Base-by-base conservation (phyloP, 2,888 invertebrate species). In the Leuctra nigra region DNA sequence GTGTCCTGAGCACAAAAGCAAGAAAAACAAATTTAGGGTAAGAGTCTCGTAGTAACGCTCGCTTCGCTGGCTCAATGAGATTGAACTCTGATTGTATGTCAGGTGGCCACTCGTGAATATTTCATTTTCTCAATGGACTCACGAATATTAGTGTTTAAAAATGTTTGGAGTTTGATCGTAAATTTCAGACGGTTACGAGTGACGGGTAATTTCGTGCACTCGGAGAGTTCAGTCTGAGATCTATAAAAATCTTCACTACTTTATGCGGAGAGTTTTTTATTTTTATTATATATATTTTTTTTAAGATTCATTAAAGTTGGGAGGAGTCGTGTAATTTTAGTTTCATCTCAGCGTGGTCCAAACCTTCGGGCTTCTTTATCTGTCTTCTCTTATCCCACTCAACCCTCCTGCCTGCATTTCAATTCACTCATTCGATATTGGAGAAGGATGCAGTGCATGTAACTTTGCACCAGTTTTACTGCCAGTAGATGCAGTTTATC, bases 251-350 rank as follows among this genome's bases (percentile, higher is more conserved):
- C 18, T 33, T 35, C 20, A 35, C 22, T 35, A 35, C 23, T 33
- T 33, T 22, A 50, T 50, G 50, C 29, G 14, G 3, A n/a, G 22
- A 11, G 23, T 18, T 50, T 50, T 33, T 33, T 44, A 20, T 44
- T 44, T 44, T 23, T 44, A 2, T 20, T 44, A 9, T 20, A n/a
- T 20, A n/a, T 22, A 4, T 44, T 23, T 44, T 44, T 6, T 23
- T 23, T 23, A 50, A 20, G 35, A 50, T 35, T 50, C 50, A 50
- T 50, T 50, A 50, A 50, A 50, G 20, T 20, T 50, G 35, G 50
- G 50, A 50, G 50, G 50, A 35, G 50, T 50, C 33, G 24, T 47
- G 6, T n/a, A n/a, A n/a, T n/a, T n/a, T n/a, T n/a, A n/a, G n/a
- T n/a, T n/a, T n/a, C n/a, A 7, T 29, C 29, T 7, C 29, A 7